Evolutionary conservation across 2,797 vertebrate genomes (phyloP).

Genomic region (Clarias pachynema): DNA sequence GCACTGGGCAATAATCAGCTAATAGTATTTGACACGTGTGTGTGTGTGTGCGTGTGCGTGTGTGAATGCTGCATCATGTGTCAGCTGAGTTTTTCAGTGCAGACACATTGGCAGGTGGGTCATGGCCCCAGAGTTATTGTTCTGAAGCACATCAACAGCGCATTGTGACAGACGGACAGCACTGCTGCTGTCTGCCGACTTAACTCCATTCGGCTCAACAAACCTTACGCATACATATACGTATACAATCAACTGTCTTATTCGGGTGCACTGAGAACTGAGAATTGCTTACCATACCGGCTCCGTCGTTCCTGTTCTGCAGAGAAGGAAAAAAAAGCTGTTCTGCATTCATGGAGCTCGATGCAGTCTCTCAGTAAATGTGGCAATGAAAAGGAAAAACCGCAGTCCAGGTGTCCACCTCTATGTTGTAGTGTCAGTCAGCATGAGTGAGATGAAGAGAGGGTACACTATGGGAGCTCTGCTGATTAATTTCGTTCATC

Average conservation of each 20-base stretch:
- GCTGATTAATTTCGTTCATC: conserved; percentile 63
- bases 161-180: conserved; percentile 35
- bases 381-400: neutral
- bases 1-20: conserved; percentile 23
- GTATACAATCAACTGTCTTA: neutral
- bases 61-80: neutral
- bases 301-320: neutral
- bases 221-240: neutral
- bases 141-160: conserved; percentile 40
- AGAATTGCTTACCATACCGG: conserved; percentile 2
- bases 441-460: conserved; percentile 51
- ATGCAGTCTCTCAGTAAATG: neutral
- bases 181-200: conserved; percentile 26
- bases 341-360: conserved; percentile 8
- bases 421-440: conserved; percentile 48
- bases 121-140: conserved; percentile 43
- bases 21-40: conserved; percentile 9
- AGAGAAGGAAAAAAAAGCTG: neutral
- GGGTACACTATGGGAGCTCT: conserved; percentile 56
- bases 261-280: neutral
- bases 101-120: conserved; percentile 37
- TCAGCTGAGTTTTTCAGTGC: conserved; percentile 42
- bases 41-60: neutral
- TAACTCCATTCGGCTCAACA: conserved; percentile 17
- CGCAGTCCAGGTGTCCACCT: conserved; percentile 21